phyloP scores from a whole-genome alignment of 2,888 invertebrate genomes.

The Caprella mutica region DNA sequence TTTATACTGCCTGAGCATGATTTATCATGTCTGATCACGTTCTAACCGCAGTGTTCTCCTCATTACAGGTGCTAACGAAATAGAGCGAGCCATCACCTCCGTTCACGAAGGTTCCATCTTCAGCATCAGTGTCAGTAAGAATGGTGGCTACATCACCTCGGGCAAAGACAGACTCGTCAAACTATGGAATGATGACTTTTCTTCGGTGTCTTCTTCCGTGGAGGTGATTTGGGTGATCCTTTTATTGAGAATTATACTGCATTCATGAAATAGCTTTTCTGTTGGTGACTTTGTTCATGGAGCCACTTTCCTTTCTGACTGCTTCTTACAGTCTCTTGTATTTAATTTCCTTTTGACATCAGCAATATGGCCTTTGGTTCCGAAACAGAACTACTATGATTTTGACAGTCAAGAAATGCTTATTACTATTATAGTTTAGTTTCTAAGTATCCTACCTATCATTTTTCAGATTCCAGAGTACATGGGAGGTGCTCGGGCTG shows the following conservation, averaged over 20 bases:
- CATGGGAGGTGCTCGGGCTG: slow-evolving; percentile 61
- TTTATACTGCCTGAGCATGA: too few relatives aligned
- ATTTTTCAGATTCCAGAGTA: slow-evolving; percentile 72
- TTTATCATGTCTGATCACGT: too few relatives aligned
- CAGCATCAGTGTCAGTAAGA: slow-evolving; percentile 65
- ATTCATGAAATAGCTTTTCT: background rate
- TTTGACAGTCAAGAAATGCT: background rate
- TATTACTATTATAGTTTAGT: background rate
- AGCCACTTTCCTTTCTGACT: too few relatives aligned
- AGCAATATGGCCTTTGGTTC: too few relatives aligned
- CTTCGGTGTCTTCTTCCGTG: slow-evolving; percentile 16
- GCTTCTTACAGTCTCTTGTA: too few relatives aligned
- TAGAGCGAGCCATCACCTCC: slow-evolving; percentile 50
- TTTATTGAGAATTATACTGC: background rate
- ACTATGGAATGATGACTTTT: slow-evolving; percentile 47
- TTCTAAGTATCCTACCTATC: too few relatives aligned
- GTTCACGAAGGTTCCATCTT: slow-evolving; percentile 81
- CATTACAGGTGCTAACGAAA: slow-evolving; percentile 67
- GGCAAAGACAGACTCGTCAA: slow-evolving; percentile 75
- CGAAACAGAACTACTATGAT: too few relatives aligned
- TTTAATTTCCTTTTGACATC: too few relatives aligned
- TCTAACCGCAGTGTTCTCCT: too few relatives aligned
- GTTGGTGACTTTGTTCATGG: too few relatives aligned
- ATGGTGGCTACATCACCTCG: slow-evolving; percentile 67
- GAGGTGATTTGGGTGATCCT: slow-evolving; percentile 15